A percentile compares a stretch with the other conserved stretches of the same genome.
These are phyloP conservation scores for Musca domestica DNA, from an alignment of 1,140 invertebrate genomes.

Conservation along the genomic window DNA sequence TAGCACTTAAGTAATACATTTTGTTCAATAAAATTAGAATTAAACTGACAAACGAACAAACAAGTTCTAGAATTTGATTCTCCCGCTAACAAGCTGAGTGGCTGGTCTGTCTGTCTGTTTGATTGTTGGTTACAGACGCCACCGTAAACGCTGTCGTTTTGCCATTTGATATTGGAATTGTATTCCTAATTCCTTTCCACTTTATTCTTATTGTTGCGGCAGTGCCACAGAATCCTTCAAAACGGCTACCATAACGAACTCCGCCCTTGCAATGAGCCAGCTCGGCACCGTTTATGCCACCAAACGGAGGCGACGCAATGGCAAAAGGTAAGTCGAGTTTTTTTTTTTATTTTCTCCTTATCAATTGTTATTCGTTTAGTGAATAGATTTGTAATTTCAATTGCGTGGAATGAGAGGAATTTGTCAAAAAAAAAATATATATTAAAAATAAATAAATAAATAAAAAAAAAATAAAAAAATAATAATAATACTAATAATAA, in stretches of 20 bases:
- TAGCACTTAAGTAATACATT: too few relatives aligned
- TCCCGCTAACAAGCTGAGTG: too few relatives aligned
- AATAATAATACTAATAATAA: too few relatives aligned
- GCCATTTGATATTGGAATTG: background rate
- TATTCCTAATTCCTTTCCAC: too few relatives aligned
- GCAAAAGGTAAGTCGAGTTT: constrained; percentile 77
- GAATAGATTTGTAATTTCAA: too few relatives aligned
- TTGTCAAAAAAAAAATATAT: too few relatives aligned
- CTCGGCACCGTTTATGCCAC: constrained; percentile 93
- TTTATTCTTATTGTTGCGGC: background rate
- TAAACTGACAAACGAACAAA: too few relatives aligned
- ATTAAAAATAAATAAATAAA: too few relatives aligned
- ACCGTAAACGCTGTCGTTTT: background rate
- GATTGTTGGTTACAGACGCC: background rate
- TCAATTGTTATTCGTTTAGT: background rate
- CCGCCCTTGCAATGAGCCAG: constrained; percentile 69
- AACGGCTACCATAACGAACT: constrained; percentile 54
- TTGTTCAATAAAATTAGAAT: too few relatives aligned
- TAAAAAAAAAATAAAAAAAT: too few relatives aligned
- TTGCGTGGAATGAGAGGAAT: too few relatives aligned
- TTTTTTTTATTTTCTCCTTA: background rate
- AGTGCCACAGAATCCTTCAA: constrained; percentile 39
- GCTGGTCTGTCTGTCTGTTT: background rate
- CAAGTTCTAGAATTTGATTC: too few relatives aligned
- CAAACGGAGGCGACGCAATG: constrained; percentile 85